A percentile compares a stretch with the other conserved stretches of the same genome.
phyloP scores from a whole-genome alignment of 2,888 invertebrate species.

The Pyrrhosoma nymphula region DNA sequence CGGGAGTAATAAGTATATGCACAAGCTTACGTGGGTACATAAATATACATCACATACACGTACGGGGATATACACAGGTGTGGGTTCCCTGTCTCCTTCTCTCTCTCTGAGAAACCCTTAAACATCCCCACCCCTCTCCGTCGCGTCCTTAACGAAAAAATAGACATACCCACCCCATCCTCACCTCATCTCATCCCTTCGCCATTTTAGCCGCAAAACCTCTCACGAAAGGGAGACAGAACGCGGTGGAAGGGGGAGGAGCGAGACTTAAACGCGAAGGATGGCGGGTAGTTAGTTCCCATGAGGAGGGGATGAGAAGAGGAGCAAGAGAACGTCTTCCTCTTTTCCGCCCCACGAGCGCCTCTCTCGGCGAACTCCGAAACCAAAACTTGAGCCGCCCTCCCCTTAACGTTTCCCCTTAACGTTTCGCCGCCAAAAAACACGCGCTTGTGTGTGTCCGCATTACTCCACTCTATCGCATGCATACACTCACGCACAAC shows the following conservation, averaged over 20 bases:
- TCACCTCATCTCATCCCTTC: no score
- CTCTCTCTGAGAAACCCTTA: no score
- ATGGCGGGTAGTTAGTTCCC: slow-evolving; percentile 1
- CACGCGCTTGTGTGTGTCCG: neutral
- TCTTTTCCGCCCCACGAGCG: slow-evolving; percentile 1
- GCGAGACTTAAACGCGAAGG: neutral
- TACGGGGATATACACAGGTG: no score
- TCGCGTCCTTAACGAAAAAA: no score
- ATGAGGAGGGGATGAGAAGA: neutral
- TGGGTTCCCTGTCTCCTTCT: no score
- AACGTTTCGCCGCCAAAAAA: neutral
- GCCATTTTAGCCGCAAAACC: no score
- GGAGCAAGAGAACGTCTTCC: neutral
- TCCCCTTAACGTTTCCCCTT: neutral
- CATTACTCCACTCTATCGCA: neutral
- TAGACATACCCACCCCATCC: no score
- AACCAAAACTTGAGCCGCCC: slow-evolving; percentile 57
- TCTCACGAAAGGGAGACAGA: neutral
- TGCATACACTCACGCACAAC: neutral
- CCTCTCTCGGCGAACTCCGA: slow-evolving; percentile 13
- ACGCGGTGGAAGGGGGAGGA: neutral
- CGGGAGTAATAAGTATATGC: no score
- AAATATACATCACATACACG: no score
- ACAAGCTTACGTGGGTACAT: no score
- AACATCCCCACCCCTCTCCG: no score